Evolutionary conservation across 2,113 vertebrate species (phyloP), one percentile per base, ranked within the genome.

Genomic region (Tretioscincus oriximinensis): DNA sequence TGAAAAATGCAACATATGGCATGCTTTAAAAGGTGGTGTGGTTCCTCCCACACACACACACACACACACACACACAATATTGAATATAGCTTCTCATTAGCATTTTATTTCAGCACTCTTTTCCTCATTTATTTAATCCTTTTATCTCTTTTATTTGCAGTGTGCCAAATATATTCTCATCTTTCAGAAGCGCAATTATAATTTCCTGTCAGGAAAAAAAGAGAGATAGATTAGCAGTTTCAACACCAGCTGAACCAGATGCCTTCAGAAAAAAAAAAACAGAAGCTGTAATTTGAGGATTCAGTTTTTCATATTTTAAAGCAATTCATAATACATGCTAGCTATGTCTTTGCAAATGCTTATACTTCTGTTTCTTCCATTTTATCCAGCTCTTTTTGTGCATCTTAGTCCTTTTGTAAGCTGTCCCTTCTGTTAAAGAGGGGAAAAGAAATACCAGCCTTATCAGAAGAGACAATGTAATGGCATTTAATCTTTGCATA

Each of bases 131-230:
- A 28, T 83, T 73, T 81, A 81, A 82, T 86, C 74, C 6, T 70
- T 78, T 71, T 81, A 80, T 83, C 76, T 67, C 61, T 81, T 82
- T 82, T 54, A 85, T 89, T 85, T 88, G 78, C 64, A 85, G 2
- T 12, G 54, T 76, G 31, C 70, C 75, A 88, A 61, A 74, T 74
- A 74, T 45, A 78, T 78, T 64, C 58, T 84, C 60, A 14, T 0
- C 28, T 77, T 85, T 67, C 80, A 63, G 81, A 79, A 82, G 4
- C 69, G 68, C 18, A 80, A 69, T 67, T 41, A 65, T 26, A 82
- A 76, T 22, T 78, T 54, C 21, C 80, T 83, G 66, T 83, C 75
- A 88, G 20, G 18, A 81, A 22, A 72, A 31, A 20, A 65, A 65
- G 65, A 28, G 20, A 16, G 65, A 2, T 16, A 83, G 45, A 73